phyloP scores from a whole-genome alignment of 2,113 vertebrate genomes.

The Chaetops frenatus region DNA sequence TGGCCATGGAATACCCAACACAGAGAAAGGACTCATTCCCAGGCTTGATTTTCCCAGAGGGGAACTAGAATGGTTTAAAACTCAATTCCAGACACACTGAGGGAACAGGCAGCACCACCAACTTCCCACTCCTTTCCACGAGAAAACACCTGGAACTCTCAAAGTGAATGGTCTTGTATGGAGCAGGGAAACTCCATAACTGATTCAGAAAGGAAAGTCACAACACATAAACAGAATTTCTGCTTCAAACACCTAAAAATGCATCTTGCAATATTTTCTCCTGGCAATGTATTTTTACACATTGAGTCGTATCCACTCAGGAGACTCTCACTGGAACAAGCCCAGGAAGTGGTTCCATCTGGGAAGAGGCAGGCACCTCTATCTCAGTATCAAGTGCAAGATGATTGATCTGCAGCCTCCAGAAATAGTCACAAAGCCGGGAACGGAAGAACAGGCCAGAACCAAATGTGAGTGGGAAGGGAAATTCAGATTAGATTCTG shows the following conservation, averaged over 20 bases:
- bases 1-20: neutral
- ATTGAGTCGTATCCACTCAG: neutral
- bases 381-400: neutral
- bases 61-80: neutral
- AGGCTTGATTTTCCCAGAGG: neutral
- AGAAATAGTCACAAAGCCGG: constrained; percentile 37
- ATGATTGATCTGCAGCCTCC: constrained; percentile 35
- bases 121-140: neutral
- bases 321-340: neutral
- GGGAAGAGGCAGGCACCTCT: neutral
- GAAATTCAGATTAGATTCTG: constrained; percentile 57
- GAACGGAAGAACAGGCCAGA: constrained; percentile 29
- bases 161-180: rapidly evolving
- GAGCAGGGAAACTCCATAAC: neutral
- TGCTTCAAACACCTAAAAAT: neutral
- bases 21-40: neutral
- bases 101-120: neutral
- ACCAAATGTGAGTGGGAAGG: constrained; percentile 10
- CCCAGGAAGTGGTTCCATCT: neutral
- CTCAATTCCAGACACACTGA: neutral
- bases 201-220: neutral
- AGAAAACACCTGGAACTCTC: neutral
- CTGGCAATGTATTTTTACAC: neutral
- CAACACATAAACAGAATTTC: rapidly evolving
- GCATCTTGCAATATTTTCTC: rapidly evolving